Conservation (phyloP, 2,888 invertebrate genomes). For the Metacarcinus magister region DNA sequence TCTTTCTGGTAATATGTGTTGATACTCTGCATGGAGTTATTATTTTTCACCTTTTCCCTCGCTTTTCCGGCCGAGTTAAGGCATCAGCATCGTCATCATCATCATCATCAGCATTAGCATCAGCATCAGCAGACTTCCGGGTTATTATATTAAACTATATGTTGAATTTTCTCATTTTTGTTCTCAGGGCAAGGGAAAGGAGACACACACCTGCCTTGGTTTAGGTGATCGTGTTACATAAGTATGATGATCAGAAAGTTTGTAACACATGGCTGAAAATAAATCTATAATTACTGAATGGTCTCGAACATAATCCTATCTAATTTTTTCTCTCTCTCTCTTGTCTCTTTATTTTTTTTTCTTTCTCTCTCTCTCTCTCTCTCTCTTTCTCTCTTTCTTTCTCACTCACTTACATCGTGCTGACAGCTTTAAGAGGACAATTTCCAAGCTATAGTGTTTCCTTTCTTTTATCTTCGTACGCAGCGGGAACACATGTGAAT, state of each 20-base stretch:
- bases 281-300: not conserved
- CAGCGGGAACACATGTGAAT: not conserved
- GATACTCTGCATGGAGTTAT: not conserved
- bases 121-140: not conserved
- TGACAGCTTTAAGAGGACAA: not conserved
- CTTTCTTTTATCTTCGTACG: not conserved
- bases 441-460: not conserved
- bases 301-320: not conserved
- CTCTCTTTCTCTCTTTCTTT: constrained; percentile 26
- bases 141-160: not conserved
- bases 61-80: constrained; percentile 9
- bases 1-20: not conserved
- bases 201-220: not conserved
- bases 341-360: not conserved
- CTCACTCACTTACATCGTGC: not conserved
- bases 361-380: constrained; percentile 26
- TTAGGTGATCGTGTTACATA: too few relatives aligned
- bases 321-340: not conserved
- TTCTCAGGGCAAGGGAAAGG: not conserved
- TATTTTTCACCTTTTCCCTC: not conserved
- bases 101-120: too few relatives aligned
- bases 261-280: not conserved
- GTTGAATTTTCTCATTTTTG: not conserved
- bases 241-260: too few relatives aligned
- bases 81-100: not conserved